Evolutionary conservation across 2,888 invertebrate genomes (phyloP).

Genomic region (Blastobasis lacticolella): DNA sequence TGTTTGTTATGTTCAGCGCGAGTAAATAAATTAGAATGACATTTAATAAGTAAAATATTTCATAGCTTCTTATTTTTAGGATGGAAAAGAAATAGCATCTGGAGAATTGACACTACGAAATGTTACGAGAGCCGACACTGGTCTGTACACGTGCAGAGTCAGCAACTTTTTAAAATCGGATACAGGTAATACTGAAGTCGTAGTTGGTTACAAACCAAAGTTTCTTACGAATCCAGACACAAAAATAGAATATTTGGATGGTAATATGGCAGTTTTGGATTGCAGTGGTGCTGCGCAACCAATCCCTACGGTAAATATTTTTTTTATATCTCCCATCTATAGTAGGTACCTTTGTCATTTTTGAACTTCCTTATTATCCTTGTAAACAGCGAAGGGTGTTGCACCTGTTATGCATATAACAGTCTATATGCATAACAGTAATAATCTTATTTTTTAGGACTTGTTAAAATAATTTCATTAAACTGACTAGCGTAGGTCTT

Average conservation of each 20-base stretch:
- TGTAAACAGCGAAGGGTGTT: no score
- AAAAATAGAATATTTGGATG: constrained; percentile 21
- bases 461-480: no score
- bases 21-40: no score
- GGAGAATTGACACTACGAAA: constrained; percentile 23
- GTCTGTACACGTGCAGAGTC: constrained; percentile 40
- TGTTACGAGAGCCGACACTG: constrained; percentile 24
- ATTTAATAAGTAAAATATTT: no score
- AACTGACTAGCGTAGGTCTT: no score
- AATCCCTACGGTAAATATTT: constrained; percentile 25
- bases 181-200: constrained; percentile 23
- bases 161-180: constrained; percentile 21
- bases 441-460: no score
- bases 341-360: neutral
- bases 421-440: no score
- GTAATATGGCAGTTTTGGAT: constrained; percentile 15
- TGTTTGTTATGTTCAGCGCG: no score
- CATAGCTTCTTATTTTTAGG: constrained; percentile 20
- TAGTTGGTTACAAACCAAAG: constrained; percentile 31
- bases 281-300: constrained; percentile 34
- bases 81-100: constrained; percentile 14
- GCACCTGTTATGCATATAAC: no score
- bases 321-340: neutral
- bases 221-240: constrained; percentile 23
- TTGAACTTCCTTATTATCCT: no score